phyloP scores from a whole-genome alignment of 2,113 vertebrate species.

The Balaeniceps rex region DNA sequence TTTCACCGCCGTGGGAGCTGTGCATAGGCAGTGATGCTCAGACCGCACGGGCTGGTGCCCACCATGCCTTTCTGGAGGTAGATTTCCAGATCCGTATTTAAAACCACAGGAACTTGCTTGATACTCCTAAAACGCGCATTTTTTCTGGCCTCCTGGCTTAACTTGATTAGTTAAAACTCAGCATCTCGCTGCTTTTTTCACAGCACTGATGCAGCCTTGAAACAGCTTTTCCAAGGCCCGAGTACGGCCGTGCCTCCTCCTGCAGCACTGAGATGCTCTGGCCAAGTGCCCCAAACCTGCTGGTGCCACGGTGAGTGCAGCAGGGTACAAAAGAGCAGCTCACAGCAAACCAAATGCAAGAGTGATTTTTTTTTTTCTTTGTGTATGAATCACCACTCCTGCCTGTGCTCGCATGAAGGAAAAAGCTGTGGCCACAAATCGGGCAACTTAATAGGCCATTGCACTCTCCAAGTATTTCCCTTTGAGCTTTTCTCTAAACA shows the following conservation, averaged over 20 bases:
- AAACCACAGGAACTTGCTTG: neutral
- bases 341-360: neutral
- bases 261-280: neutral
- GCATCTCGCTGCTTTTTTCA: neutral
- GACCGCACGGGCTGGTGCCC: fast-evolving
- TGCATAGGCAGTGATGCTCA: neutral
- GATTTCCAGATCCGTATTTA: neutral
- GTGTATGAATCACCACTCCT: neutral
- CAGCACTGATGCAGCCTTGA: neutral
- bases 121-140: neutral
- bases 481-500: neutral
- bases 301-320: fast-evolving
- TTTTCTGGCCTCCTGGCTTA: neutral
- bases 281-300: neutral
- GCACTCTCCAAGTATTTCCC: neutral
- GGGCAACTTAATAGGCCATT: neutral
- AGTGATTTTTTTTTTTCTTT: neutral
- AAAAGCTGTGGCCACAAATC: neutral
- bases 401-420: neutral
- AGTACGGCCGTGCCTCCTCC: neutral
- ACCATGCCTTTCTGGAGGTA: neutral
- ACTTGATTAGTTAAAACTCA: neutral
- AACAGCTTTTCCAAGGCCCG: neutral
- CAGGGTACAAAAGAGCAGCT: neutral
- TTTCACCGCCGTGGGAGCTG: neutral